A percentile compares a stretch with the other conserved stretches of the same genome.
Conservation (phyloP, 2,888 invertebrate species). For the Phengaris alcon region DNA sequence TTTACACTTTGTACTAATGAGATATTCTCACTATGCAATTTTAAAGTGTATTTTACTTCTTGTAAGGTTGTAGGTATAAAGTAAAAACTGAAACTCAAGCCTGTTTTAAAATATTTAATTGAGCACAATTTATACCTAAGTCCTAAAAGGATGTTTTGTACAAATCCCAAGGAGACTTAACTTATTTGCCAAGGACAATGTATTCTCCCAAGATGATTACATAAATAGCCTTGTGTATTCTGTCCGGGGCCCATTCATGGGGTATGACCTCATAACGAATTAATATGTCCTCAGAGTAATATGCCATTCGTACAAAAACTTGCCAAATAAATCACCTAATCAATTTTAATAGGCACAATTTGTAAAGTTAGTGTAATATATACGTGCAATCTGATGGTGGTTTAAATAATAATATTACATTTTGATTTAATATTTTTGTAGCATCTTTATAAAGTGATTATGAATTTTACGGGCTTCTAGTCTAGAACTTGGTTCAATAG, state of each 20-base stretch:
- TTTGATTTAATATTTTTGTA: not conserved
- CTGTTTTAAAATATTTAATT: not conserved
- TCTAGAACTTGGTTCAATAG: too few relatives aligned
- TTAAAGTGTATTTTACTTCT: too few relatives aligned
- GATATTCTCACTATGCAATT: too few relatives aligned
- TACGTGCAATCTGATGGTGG: not conserved
- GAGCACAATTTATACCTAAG: not conserved
- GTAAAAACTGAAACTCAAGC: not conserved
- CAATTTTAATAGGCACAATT: not conserved
- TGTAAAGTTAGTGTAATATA: not conserved
- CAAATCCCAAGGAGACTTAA: not conserved
- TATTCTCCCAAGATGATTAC: constrained; percentile 8
- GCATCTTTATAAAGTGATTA: not conserved
- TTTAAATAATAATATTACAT: not conserved
- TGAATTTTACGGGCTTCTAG: too few relatives aligned
- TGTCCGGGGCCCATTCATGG: not conserved
- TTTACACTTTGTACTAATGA: too few relatives aligned
- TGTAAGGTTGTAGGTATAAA: too few relatives aligned
- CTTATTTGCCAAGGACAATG: constrained; percentile 9
- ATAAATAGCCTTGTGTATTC: not conserved
- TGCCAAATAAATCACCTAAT: constrained; percentile 1
- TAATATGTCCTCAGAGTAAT: not conserved
- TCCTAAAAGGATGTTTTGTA: not conserved
- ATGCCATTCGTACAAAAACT: not conserved
- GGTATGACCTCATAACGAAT: not conserved